Evolutionary conservation across 2,797 vertebrate genomes (phyloP).

Genomic region (Coregonus suidteri): DNA sequence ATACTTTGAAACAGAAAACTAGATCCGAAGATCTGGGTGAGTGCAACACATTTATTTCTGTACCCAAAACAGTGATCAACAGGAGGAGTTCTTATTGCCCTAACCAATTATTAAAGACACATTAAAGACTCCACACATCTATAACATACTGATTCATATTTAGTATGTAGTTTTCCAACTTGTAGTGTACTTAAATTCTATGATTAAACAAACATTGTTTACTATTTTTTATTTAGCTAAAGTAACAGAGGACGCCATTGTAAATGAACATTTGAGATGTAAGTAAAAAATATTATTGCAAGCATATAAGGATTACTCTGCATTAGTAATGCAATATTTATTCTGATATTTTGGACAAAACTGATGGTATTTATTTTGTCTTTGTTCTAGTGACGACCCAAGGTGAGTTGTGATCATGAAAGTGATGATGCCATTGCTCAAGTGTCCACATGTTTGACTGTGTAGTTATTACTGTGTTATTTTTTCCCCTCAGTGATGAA

Average conservation of each 20-base stretch:
- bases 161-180: not conserved
- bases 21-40: not conserved
- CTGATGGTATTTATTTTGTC: not conserved
- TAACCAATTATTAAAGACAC: not conserved
- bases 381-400: constrained; percentile 22
- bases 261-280: constrained; percentile 5
- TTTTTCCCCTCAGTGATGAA: constrained; percentile 39
- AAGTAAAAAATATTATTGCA: not conserved
- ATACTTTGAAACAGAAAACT: not conserved
- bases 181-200: not conserved
- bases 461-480: not conserved
- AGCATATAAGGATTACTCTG: not conserved
- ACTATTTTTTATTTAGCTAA: not conserved
- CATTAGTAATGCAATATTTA: not conserved
- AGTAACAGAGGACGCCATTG: not conserved
- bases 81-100: not conserved
- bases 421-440: constrained; percentile 1
- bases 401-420: constrained; percentile 15
- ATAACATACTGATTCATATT: not conserved
- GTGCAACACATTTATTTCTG: not conserved
- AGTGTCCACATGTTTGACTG: not conserved
- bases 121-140: not conserved
- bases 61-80: not conserved
- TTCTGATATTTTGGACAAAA: not conserved
- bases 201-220: not conserved